Evolutionary conservation across 2,113 vertebrate genomes (phyloP).

Genomic region (Bettongia penicillata): DNA sequence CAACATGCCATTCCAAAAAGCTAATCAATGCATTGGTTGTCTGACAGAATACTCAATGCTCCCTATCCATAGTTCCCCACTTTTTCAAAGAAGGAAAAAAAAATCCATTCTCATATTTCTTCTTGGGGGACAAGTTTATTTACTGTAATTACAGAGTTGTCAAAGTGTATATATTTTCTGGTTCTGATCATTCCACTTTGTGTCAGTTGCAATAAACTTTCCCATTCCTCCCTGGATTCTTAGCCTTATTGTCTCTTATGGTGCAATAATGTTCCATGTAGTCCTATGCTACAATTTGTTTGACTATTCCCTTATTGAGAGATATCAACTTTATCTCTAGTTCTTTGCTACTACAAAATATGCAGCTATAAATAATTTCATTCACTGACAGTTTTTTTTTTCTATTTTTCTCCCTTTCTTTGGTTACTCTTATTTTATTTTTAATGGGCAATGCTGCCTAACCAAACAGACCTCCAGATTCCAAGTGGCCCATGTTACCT

Average conservation of each 20-base stretch:
- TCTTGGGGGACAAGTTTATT: not conserved
- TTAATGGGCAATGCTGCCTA: slow-evolving; percentile 10
- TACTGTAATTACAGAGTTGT: not conserved
- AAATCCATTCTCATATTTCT: not conserved
- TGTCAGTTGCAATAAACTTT: not conserved
- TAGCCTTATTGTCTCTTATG: not conserved
- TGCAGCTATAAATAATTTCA: not conserved
- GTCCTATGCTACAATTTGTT: not conserved
- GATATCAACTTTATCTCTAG: not conserved
- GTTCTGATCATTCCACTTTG: not conserved
- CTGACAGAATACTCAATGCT: not conserved
- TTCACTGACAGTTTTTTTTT: not conserved
- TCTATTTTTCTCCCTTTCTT: not conserved
- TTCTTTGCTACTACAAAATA: not conserved
- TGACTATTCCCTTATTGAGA: not conserved
- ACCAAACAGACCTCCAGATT: slow-evolving; percentile 9
- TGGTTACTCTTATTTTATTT: not conserved
- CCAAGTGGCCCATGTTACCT: slow-evolving; percentile 3
- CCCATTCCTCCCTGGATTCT: not conserved
- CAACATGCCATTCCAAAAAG: not conserved
- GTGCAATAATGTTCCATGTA: not conserved
- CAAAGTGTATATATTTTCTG: not conserved
- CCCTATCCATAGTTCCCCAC: not conserved
- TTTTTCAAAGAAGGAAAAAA: not conserved
- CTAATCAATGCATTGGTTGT: not conserved